Percentiles rank a stretch among this genome's conserved stretches.
Evolutionary conservation across 2,888 invertebrate species (phyloP).

Genomic region (Drosophila limbata): DNA sequence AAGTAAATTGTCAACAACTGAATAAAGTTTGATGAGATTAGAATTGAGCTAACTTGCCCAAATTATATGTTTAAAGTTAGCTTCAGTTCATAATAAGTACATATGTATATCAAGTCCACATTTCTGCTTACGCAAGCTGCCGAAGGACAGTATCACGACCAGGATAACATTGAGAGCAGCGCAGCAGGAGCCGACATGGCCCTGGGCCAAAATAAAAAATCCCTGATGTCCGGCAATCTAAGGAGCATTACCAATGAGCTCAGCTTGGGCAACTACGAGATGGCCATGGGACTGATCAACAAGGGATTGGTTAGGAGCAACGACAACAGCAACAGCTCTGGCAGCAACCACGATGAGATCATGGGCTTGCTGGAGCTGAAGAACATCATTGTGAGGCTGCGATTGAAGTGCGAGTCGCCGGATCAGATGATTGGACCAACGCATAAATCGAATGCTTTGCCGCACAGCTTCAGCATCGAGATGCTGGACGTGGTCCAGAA

Average conservation of each 20-base stretch:
- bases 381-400: conserved; percentile 57
- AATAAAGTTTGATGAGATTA: neutral
- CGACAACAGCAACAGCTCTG: neutral
- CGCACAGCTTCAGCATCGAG: conserved; percentile 89
- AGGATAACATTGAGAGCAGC: conserved; percentile 10
- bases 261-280: conserved; percentile 55
- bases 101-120: conserved; percentile 56
- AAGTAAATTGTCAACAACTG: conserved; percentile 4
- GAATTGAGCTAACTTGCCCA: conserved; percentile 9
- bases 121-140: conserved; percentile 75
- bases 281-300: conserved; percentile 55
- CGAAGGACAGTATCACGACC: conserved; percentile 15
- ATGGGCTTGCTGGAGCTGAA: conserved; percentile 62
- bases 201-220: neutral
- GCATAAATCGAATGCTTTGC: conserved; percentile 49
- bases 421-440: conserved; percentile 53
- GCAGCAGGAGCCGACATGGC: neutral
- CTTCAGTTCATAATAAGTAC: conserved; percentile 9
- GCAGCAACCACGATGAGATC: conserved; percentile 22
- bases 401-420: conserved; percentile 41
- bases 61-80: conserved; percentile 29
- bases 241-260: conserved; percentile 49
- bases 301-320: conserved; percentile 23
- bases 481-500: conserved; percentile 90
- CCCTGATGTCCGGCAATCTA: conserved; percentile 2